Percentiles rank a stretch among this genome's conserved stretches.
Evolutionary conservation across 2,113 vertebrate genomes (phyloP).

Genomic region (Solea solea): DNA sequence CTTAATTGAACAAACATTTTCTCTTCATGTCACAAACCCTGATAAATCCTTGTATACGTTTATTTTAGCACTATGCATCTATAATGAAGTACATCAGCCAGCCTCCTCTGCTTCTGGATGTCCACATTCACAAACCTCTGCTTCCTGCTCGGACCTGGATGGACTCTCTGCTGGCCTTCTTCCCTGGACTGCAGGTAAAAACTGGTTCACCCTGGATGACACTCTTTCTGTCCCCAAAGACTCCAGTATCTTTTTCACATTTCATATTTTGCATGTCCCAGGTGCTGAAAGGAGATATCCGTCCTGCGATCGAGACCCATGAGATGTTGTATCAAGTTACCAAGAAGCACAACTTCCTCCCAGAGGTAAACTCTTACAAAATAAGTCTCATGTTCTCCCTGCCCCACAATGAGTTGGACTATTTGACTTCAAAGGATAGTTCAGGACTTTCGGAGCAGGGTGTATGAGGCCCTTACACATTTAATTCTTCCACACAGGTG

Average conservation of each 20-base stretch:
- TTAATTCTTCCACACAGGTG: too few species aligned
- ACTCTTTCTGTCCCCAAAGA: not conserved
- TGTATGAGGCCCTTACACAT: too few species aligned
- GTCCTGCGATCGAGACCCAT: slow-evolving; percentile 98
- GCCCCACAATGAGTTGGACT: not conserved
- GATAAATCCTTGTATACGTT: not conserved
- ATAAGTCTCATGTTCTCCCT: not conserved
- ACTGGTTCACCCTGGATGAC: not conserved
- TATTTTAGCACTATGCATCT: slow-evolving; percentile 92
- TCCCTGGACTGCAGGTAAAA: slow-evolving; percentile 95
- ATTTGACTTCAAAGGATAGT: too few species aligned
- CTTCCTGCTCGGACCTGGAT: slow-evolving; percentile 98
- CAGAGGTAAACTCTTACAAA: slow-evolving; percentile 85
- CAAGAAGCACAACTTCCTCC: slow-evolving; percentile 99
- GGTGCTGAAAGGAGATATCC: slow-evolving; percentile 98
- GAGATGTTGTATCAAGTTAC: slow-evolving; percentile 99
- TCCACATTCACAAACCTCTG: slow-evolving; percentile 98
- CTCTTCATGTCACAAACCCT: not conserved
- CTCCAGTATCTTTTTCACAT: not conserved
- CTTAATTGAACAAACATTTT: not conserved
- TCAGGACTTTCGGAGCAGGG: too few species aligned
- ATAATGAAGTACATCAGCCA: slow-evolving; percentile 99
- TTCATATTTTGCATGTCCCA: slow-evolving; percentile 57
- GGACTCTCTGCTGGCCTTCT: slow-evolving; percentile 97
- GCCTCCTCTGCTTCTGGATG: slow-evolving; percentile 94